phyloP scores from a whole-genome alignment of 2,888 invertebrate genomes.

The Poecilobothrus nobilitatus region DNA sequence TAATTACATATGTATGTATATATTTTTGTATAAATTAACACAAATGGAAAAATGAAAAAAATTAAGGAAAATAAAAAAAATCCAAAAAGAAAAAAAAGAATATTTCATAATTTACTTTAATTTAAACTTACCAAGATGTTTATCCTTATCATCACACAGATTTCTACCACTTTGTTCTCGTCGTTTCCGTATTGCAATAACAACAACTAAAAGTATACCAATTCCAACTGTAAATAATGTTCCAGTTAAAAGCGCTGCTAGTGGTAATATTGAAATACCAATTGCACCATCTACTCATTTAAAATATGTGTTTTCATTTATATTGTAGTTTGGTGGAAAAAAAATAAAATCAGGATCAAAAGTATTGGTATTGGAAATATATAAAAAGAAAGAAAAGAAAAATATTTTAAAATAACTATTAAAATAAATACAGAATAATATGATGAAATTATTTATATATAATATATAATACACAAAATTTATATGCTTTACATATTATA shows the following conservation, averaged over 20 bases:
- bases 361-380: too few relatives aligned
- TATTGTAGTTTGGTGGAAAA: background rate
- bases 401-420: slow-evolving; percentile 15
- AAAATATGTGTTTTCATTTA: background rate
- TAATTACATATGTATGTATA: too few relatives aligned
- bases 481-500: too few relatives aligned
- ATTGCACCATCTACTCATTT: slow-evolving; percentile 55
- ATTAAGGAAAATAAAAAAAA: too few relatives aligned
- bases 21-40: too few relatives aligned
- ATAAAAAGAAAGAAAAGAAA: slow-evolving; percentile 1
- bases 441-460: background rate
- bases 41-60: too few relatives aligned
- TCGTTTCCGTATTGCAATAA: slow-evolving; percentile 55
- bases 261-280: slow-evolving; percentile 60
- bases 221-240: slow-evolving; percentile 57
- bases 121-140: slow-evolving; percentile 40
- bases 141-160: slow-evolving; percentile 45
- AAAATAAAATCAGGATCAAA: background rate
- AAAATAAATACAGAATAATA: slow-evolving; percentile 10
- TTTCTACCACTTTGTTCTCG: slow-evolving; percentile 50
- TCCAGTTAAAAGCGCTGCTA: slow-evolving; percentile 61
- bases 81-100: too few relatives aligned
- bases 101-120: too few relatives aligned
- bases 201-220: slow-evolving; percentile 54
- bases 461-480: background rate